These are phyloP conservation scores for Galago senegalensis DNA, from an alignment of 2,797 vertebrate genomes.

Conservation along the genomic window DNA sequence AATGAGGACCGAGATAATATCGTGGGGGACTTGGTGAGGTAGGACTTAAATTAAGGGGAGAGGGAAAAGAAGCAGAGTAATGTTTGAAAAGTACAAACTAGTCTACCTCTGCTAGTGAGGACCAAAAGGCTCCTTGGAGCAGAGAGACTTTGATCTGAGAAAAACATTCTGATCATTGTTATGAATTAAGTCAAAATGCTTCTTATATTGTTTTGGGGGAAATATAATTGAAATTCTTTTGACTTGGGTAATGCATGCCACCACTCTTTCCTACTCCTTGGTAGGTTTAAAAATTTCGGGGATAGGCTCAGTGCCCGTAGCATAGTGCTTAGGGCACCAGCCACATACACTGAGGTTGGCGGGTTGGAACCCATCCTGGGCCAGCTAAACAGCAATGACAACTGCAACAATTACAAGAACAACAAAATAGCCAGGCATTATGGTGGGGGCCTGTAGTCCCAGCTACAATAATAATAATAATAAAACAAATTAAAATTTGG, in stretches of 20 bases:
- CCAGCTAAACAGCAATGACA: no score
- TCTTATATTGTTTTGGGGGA: not conserved
- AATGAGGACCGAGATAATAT: not conserved
- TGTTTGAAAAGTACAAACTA: not conserved
- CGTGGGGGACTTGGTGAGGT: not conserved
- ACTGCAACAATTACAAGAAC: no score
- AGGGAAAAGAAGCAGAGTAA: not conserved
- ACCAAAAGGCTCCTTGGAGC: not conserved
- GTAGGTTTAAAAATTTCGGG: not conserved
- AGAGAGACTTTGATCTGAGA: not conserved
- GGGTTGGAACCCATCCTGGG: no score
- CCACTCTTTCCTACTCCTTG: not conserved
- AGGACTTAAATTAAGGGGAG: not conserved
- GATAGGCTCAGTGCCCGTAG: no score
- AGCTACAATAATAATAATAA: no score
- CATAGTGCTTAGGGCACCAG: no score
- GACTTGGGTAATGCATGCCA: not conserved
- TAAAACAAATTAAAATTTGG: not conserved
- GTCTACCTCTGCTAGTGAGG: not conserved
- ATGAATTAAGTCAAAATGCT: not conserved
- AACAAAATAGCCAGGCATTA: no score
- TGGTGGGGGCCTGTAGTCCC: no score
- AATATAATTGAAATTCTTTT: constrained; percentile 9
- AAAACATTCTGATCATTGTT: not conserved
- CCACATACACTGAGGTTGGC: no score